Evolutionary conservation across 2,797 vertebrate species (phyloP), one percentile per base, ranked within the genome.

Genomic region (Pipistrellus nathusii): DNA sequence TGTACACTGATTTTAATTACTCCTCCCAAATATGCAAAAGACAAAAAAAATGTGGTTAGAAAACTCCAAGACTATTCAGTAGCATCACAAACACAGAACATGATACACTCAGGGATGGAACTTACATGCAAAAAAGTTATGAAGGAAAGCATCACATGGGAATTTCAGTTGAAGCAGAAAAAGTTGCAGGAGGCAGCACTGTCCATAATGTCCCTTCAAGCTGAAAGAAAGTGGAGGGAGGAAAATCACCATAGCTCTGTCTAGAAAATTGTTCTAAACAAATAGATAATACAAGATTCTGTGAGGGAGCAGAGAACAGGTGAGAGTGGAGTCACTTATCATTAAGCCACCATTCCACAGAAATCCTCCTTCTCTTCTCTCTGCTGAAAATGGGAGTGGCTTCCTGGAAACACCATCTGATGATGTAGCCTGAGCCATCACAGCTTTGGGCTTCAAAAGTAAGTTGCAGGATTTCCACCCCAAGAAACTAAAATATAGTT

Each of bases 61-160:
- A 66, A 73, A 71, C 55, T 3, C 21, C 46, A 3, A 78, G 21
- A 38, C 25, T 75, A 35, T 66, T 90, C n/a, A 25, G 17, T 5
- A 11, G 0, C 11, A 30, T 10, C 10, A 69, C 23, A 82, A 35
- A 41, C 32, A 27, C 14, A 32, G 2, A 81, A 23, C 1, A 8
- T 14, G 8, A 6, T 2, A 12, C 11, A 25, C 2, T 21, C 27
- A 51, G 38, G 2, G 5, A 20, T 13, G 10, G 13, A 41, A 6
- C 1, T 25, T 3, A 5, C 4, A 41, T 80, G 18, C 46, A 87
- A 17, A 23, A 53, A 59, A 35, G 6, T 35, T 32, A 44, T 27
- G 12, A 73, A 77, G 2, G n/a, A 90, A 90, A 53, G 2, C 23
- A 68, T 57, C 18, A 41, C 27, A 15, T 6, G 48, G 32, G 9